A percentile compares a stretch with the other conserved stretches of the same genome.
phyloP scores from a whole-genome alignment of 1,140 invertebrate species.

The Oreohelix idahoensis region DNA sequence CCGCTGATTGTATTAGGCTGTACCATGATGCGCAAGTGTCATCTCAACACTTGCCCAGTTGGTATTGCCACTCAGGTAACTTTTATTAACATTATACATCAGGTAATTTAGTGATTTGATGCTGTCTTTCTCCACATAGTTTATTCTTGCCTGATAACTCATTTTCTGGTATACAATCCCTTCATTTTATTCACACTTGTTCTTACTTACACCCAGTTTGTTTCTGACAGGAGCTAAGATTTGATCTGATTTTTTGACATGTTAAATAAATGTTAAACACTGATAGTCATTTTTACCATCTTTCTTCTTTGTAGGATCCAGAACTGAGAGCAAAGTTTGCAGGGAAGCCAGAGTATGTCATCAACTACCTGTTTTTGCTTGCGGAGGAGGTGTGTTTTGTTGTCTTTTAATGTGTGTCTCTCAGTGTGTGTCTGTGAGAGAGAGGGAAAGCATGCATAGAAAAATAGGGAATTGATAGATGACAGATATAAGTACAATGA shows the following conservation, averaged over 20 bases:
- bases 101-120: too few species aligned
- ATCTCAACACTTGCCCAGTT: constrained; percentile 98
- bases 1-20: constrained; percentile 97
- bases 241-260: too few species aligned
- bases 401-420: neutral
- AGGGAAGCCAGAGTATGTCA: constrained; percentile 96
- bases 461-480: neutral
- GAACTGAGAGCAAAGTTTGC: constrained; percentile 95
- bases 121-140: too few species aligned
- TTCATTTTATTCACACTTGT: too few species aligned
- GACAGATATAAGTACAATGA: too few species aligned
- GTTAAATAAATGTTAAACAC: too few species aligned
- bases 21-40: constrained; percentile 99
- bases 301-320: constrained; percentile 82
- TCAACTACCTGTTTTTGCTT: constrained; percentile 98
- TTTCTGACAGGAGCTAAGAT: too few species aligned
- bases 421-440: neutral
- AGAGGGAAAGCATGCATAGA: neutral
- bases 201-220: too few species aligned
- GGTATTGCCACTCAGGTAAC: constrained; percentile 89
- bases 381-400: constrained; percentile 89
- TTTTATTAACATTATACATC: too few species aligned
- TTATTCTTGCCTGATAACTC: too few species aligned
- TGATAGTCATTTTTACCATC: neutral
- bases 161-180: too few species aligned